Percentiles rank a stretch among this genome's conserved stretches.
Conservation (phyloP, 2,113 vertebrate species). For the Pristiophorus japonicus region DNA sequence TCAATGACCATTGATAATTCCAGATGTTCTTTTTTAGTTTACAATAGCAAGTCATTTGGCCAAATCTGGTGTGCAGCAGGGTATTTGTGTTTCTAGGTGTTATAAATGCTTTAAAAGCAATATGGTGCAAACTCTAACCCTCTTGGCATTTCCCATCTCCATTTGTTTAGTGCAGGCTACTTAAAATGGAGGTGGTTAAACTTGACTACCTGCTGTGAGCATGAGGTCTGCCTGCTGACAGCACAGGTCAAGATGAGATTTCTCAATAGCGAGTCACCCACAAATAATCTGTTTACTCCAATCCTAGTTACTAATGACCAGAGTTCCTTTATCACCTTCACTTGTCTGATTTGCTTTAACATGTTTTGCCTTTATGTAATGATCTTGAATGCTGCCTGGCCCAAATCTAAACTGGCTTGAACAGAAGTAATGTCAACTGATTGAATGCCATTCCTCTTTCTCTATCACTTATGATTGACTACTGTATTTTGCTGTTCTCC, state of each 20-base stretch:
- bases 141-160: not conserved
- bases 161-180: not conserved
- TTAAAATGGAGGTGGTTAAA: slow-evolving; percentile 4
- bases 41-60: not conserved
- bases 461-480: not conserved
- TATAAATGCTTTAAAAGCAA: not conserved
- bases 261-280: not conserved
- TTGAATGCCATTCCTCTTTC: not conserved
- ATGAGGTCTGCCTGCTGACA: not conserved
- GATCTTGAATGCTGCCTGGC: not conserved
- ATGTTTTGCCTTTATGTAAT: not conserved
- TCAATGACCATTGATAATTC: not conserved
- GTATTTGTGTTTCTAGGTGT: not conserved
- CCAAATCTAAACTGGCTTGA: not conserved
- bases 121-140: not conserved
- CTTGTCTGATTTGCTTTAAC: not conserved
- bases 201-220: not conserved
- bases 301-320: not conserved
- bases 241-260: not conserved
- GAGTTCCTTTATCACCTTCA: too few relatives aligned
- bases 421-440: not conserved
- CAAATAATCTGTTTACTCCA: not conserved
- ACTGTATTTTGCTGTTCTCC: not conserved
- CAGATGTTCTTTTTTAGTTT: not conserved
- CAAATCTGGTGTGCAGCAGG: not conserved